Conservation (phyloP, 2,797 vertebrate species). For the Poecilia wingei region DNA sequence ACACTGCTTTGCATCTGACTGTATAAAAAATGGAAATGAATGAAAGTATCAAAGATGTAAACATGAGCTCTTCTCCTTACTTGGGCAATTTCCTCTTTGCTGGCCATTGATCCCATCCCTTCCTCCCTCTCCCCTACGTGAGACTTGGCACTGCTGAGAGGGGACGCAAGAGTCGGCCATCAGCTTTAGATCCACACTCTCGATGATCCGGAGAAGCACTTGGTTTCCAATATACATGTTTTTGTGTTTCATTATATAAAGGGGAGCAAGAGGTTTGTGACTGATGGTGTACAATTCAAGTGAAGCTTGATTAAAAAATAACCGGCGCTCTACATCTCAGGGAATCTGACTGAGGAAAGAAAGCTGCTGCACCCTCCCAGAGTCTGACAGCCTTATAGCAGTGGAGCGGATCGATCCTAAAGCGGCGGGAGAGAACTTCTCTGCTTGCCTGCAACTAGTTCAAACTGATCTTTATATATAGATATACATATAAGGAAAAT, state of each 20-base stretch:
- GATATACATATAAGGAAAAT: conserved; percentile 81
- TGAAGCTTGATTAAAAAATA: conserved; percentile 74
- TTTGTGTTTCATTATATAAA: background rate
- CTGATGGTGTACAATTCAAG: conserved; percentile 67
- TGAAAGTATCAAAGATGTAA: conserved; percentile 70
- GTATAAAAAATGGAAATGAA: conserved; percentile 74
- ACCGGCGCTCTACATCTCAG: conserved; percentile 96
- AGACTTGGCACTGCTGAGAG: conserved; percentile 52
- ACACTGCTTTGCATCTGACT: conserved; percentile 84
- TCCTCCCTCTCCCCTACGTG: conserved; percentile 49
- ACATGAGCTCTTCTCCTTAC: conserved; percentile 68
- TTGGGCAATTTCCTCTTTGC: conserved; percentile 67
- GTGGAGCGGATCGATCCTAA: conserved; percentile 70
- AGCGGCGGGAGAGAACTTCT: conserved; percentile 62
- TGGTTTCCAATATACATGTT: conserved; percentile 34
- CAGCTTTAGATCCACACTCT: conserved; percentile 56
- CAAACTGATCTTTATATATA: conserved; percentile 83
- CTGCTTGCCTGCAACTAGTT: conserved; percentile 81
- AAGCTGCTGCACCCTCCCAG: conserved; percentile 80
- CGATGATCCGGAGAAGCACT: conserved; percentile 45
- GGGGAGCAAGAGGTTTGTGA: conserved; percentile 23
- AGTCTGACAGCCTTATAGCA: conserved; percentile 78
- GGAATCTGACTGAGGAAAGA: conserved; percentile 92
- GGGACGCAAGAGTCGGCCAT: conserved; percentile 40
- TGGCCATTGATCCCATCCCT: conserved; percentile 49